A percentile compares a stretch with the other conserved stretches of the same genome.
Conservation (phyloP, 2,113 vertebrate genomes). For the Rhombomys opimus region DNA sequence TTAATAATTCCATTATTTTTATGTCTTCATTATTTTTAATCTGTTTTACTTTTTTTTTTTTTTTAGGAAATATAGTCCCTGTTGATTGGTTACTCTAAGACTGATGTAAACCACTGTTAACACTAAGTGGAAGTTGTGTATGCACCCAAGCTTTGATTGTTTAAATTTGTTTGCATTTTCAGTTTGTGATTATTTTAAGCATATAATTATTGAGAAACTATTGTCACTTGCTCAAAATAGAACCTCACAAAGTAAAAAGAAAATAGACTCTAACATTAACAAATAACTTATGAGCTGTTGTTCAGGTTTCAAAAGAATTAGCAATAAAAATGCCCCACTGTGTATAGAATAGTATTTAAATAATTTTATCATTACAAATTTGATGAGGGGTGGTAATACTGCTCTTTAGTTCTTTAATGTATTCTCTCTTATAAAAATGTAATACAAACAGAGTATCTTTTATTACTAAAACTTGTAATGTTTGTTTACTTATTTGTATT, state of each 20-base stretch:
- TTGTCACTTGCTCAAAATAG: background rate
- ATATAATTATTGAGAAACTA: background rate
- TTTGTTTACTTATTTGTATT: background rate
- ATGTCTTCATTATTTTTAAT: background rate
- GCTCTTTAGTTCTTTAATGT: background rate
- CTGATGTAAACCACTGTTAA: background rate
- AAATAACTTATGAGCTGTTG: background rate
- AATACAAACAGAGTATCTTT: background rate
- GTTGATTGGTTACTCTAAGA: background rate
- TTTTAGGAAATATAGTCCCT: background rate
- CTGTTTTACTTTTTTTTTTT: background rate
- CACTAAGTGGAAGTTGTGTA: background rate
- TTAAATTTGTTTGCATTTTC: background rate
- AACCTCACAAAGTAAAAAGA: background rate
- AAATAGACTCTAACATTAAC: background rate
- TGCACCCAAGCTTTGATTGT: background rate
- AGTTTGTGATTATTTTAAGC: background rate
- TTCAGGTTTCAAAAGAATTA: background rate
- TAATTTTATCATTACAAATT: background rate
- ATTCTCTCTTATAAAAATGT: background rate
- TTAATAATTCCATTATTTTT: background rate
- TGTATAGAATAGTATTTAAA: too few species aligned
- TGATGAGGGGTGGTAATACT: background rate
- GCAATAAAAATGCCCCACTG: too few species aligned
- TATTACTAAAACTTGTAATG: background rate